These are phyloP conservation scores for Rhabdophis nuchalis DNA, from an alignment of 2,797 vertebrate species.

Conservation along the genomic window DNA sequence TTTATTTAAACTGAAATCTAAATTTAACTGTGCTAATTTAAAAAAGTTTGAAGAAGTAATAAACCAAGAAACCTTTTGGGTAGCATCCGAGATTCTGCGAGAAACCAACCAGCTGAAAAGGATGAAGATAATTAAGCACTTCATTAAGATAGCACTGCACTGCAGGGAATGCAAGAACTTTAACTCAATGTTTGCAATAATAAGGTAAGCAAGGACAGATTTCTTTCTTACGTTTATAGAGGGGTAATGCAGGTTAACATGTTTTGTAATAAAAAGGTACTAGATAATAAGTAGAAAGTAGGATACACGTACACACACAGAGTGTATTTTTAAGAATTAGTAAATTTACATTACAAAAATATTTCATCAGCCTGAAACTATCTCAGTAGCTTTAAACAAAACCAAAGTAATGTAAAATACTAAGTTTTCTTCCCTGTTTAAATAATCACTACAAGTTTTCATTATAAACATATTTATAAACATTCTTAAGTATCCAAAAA, in stretches of 20 bases:
- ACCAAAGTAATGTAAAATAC: background rate
- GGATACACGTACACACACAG: too few relatives aligned
- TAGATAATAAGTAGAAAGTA: background rate
- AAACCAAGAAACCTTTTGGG: constrained; percentile 99
- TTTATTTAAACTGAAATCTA: constrained; percentile 89
- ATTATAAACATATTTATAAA: background rate
- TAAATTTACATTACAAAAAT: background rate
- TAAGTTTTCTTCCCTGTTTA: background rate
- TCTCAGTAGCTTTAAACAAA: background rate
- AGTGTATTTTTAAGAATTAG: background rate
- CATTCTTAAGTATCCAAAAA: background rate
- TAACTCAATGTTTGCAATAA: constrained; percentile 99
- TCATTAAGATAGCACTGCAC: constrained; percentile 96
- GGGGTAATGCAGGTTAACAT: background rate
- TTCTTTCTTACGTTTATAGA: background rate
- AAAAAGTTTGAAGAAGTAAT: constrained; percentile 97
- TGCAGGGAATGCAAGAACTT: constrained; percentile 99
- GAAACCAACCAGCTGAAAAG: constrained; percentile 96
- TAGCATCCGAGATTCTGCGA: constrained; percentile 90
- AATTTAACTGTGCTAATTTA: constrained; percentile 84
- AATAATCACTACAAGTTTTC: background rate
- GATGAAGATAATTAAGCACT: constrained; percentile 98
- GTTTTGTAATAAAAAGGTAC: background rate
- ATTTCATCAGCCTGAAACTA: background rate
- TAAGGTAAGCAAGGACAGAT: constrained; percentile 78